Base-by-base conservation (phyloP, 1,140 invertebrate species). In the Orussus abietinus region DNA sequence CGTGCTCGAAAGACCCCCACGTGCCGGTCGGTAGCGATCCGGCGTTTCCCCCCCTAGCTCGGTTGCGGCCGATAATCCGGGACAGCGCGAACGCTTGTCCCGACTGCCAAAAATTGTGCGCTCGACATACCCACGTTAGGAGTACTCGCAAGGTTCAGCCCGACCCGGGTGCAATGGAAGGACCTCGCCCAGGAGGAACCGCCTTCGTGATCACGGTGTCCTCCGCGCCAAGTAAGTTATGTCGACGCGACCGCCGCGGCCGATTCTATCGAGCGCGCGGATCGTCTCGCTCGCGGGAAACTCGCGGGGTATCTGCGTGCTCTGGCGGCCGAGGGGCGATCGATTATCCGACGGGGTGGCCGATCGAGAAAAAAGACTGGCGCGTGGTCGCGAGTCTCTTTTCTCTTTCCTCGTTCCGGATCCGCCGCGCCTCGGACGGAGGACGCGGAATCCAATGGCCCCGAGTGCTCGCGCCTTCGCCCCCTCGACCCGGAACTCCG, bases 131-230 rank as follows among this genome's bases (percentile, higher is more conserved):
- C 72, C 75, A 64, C 67, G 46, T 73, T 75, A 75, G 74, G 71
- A 72, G 70, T 74, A 80, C 76, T 82, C 80, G 78, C 77, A 80
- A 75, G 76, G 70, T 73, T 81, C 79, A 81, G 69, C 78, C 69
- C 58, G 57, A 62, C 72, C 79, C 53, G 36, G 66, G 80, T 82
- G 80, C 79, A 82, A 81, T 82, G 80, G 72, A 58, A 58, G 59
- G 66, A 77, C 74, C 80, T 81, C 75, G 54, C 71, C 76, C 78
- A 78, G 78, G 75, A 77, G 75, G 73, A 77, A 78, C 77, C 77
- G 67, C 78, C 80, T 81, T 77, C 55, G 3, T 78, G 79, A 81
- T 81, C 78, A 76, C 65, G 77, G 74, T 78, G 57, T 69, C 72
- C 74, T 77, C 78, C 74, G 66, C 72, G 78, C 78, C 78, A 79